These are phyloP conservation scores for Callyntrura sp. DNA, from an alignment of 2,888 invertebrate species.

Conservation along the genomic window DNA sequence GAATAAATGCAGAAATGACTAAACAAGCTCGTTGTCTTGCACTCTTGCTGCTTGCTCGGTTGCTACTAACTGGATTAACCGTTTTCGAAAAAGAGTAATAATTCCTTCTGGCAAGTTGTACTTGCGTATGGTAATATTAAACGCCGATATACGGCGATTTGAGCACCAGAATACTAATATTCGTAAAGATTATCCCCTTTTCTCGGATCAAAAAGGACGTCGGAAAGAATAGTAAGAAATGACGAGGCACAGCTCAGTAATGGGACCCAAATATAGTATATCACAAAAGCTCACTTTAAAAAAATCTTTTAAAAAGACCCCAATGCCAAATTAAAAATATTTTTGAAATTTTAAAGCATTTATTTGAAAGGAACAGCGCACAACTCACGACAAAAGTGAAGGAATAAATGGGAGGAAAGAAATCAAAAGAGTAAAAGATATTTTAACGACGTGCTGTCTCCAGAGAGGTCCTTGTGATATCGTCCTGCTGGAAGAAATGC, in stretches of 20 bases:
- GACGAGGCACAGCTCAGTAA: too few species aligned
- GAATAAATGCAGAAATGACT: background rate
- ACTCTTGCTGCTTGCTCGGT: conserved; percentile 3
- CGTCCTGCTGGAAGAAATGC: background rate
- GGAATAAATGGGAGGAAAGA: conserved; percentile 19
- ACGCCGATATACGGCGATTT: too few species aligned
- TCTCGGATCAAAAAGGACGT: too few species aligned
- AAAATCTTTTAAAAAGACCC: too few species aligned
- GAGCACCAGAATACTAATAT: too few species aligned
- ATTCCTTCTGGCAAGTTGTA: conserved; percentile 74
- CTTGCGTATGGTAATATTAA: too few species aligned
- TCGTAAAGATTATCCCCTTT: too few species aligned
- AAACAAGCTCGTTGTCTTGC: background rate
- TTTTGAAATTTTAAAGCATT: too few species aligned
- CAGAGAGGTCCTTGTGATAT: background rate
- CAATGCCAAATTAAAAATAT: too few species aligned
- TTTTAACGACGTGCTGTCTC: background rate
- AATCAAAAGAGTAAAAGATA: background rate
- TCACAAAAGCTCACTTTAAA: too few species aligned
- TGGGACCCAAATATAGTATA: too few species aligned
- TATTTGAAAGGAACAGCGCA: conserved; percentile 21
- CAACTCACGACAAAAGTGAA: background rate
- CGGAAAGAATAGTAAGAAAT: too few species aligned
- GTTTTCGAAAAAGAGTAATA: conserved; percentile 49
- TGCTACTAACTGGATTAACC: background rate